These are phyloP conservation scores for Hormaphis cornu DNA, from an alignment of 1,140 invertebrate species.

Conservation along the genomic window DNA sequence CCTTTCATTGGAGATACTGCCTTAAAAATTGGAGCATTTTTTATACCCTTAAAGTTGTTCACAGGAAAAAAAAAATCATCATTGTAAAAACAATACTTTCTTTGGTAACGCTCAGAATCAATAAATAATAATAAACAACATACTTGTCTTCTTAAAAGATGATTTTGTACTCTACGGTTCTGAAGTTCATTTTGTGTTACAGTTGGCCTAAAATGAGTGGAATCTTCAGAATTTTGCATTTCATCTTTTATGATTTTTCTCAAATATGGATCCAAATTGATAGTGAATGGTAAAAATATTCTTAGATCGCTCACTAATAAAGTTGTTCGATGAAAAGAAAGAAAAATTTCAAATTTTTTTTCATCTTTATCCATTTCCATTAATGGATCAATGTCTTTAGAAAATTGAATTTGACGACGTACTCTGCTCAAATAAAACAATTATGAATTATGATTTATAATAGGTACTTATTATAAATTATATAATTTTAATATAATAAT, in stretches of 20 bases:
- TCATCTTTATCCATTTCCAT: constrained; percentile 88
- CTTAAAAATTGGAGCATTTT: too few species aligned
- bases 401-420: constrained; percentile 64
- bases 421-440: constrained; percentile 49
- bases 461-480: too few species aligned
- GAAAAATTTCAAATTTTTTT: constrained; percentile 84
- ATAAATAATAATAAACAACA: neutral
- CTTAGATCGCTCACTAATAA: constrained; percentile 77
- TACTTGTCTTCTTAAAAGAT: constrained; percentile 18
- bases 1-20: too few species aligned
- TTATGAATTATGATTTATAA: too few species aligned
- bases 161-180: constrained; percentile 7
- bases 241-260: constrained; percentile 88
- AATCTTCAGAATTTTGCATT: constrained; percentile 31
- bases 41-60: too few species aligned
- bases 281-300: constrained; percentile 91
- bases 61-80: too few species aligned
- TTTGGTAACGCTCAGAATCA: too few species aligned
- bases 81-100: too few species aligned
- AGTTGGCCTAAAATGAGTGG: neutral
- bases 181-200: constrained; percentile 12
- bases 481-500: neutral
- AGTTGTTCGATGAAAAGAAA: constrained; percentile 74
- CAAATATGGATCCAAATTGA: constrained; percentile 91
- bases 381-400: constrained; percentile 79